Conservation (phyloP, 2,797 vertebrate genomes). For the Lacerta bilineata region DNA sequence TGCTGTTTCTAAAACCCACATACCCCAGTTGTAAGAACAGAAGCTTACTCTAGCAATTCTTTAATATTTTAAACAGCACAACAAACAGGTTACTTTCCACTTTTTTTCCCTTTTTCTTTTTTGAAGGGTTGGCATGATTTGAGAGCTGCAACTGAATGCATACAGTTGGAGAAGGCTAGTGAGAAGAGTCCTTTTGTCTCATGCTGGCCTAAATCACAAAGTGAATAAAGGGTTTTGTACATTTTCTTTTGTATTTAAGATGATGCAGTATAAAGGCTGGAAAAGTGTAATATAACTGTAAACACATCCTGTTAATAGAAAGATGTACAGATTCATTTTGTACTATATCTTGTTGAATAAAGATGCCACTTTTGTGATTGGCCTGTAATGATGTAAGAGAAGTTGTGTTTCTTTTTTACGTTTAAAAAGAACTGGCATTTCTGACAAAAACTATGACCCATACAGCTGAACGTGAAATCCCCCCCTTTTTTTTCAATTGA, state of each 20-base stretch:
- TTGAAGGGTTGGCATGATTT: constrained; percentile 67
- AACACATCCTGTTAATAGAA: constrained; percentile 86
- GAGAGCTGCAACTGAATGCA: constrained; percentile 73
- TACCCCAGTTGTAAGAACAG: constrained; percentile 28
- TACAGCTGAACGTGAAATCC: background rate
- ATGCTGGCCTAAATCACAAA: constrained; percentile 74
- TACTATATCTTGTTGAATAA: constrained; percentile 88
- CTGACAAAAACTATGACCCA: constrained; percentile 8
- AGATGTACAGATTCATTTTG: constrained; percentile 87
- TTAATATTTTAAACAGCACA: constrained; percentile 66
- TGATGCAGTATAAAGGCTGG: constrained; percentile 82
- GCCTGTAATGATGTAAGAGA: constrained; percentile 61
- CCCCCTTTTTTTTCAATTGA: background rate
- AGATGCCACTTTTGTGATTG: constrained; percentile 80
- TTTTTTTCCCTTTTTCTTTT: background rate
- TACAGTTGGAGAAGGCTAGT: constrained; percentile 63
- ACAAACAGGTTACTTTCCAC: constrained; percentile 54
- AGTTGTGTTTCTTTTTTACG: constrained; percentile 6
- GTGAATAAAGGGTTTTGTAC: constrained; percentile 80
- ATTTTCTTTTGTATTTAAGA: constrained; percentile 85
- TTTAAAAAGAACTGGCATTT: constrained; percentile 3
- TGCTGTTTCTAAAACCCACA: background rate
- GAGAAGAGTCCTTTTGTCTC: constrained; percentile 66
- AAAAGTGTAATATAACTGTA: constrained; percentile 86
- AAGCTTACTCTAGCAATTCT: constrained; percentile 59